Evolutionary conservation across 2,113 vertebrate species (phyloP).

Genomic region (Delphinapterus leucas): DNA sequence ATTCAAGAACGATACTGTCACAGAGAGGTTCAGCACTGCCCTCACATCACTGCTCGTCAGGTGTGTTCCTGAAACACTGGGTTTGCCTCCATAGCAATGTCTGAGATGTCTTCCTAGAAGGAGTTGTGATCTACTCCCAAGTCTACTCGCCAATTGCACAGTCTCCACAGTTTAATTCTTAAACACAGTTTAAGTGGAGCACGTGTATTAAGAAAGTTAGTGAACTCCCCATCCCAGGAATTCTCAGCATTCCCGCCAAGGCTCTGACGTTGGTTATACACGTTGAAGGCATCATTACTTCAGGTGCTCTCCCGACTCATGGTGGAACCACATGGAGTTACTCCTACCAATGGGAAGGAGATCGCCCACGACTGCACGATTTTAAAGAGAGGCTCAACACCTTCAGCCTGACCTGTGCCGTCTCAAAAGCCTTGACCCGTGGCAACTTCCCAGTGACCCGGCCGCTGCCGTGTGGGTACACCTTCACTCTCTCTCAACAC

Average conservation of each 20-base stretch:
- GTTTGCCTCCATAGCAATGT: neutral
- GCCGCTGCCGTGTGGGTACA: neutral
- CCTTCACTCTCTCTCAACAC: neutral
- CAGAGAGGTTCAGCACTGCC: no score
- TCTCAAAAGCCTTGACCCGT: neutral
- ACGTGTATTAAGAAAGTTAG: fast-evolving
- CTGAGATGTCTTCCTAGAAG: no score
- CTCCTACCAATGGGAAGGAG: neutral
- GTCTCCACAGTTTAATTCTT: fast-evolving
- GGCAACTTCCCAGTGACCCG: fast-evolving
- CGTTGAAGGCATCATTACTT: no score
- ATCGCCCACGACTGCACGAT: fast-evolving
- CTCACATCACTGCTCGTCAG: fast-evolving
- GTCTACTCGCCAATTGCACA: fast-evolving
- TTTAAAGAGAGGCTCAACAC: neutral
- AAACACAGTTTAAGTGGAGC: fast-evolving
- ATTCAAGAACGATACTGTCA: neutral
- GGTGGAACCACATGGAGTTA: neutral
- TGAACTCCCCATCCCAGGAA: fast-evolving
- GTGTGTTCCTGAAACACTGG: fast-evolving
- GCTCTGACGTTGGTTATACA: fast-evolving
- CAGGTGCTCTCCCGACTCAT: fast-evolving
- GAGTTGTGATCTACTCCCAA: no score
- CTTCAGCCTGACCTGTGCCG: no score
- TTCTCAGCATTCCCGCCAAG: fast-evolving